Conservation (phyloP, 1,140 invertebrate species). For the Akabosia matsudoensis region DNA sequence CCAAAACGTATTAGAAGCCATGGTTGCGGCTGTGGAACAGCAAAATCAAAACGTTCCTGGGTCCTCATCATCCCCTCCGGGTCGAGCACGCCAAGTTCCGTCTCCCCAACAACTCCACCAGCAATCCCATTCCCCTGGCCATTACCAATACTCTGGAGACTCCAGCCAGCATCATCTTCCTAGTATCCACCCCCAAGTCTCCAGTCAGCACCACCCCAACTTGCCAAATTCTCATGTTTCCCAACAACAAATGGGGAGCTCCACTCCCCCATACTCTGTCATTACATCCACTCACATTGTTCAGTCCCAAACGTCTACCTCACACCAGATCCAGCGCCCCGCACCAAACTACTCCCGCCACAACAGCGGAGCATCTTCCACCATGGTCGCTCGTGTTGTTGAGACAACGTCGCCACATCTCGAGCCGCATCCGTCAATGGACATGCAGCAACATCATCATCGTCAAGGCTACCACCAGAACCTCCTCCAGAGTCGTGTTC, state of each 20-base stretch:
- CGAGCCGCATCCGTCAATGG: background rate
- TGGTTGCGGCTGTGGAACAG: background rate
- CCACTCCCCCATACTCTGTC: background rate
- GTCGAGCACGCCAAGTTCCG: background rate
- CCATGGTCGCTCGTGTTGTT: background rate
- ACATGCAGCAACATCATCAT: background rate
- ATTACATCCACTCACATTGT: background rate
- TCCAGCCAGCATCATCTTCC: too few species aligned
- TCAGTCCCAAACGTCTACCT: background rate
- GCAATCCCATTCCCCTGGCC: background rate
- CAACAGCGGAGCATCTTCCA: background rate
- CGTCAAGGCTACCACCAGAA: background rate
- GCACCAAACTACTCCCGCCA: background rate
- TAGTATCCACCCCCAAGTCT: background rate
- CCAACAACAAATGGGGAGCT: background rate
- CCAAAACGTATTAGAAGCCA: conserved; percentile 13
- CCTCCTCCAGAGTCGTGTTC: background rate
- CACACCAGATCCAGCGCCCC: background rate
- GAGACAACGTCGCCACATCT: background rate
- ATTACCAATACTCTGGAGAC: background rate
- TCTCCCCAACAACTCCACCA: background rate
- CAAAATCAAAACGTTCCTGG: background rate
- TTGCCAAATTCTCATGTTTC: background rate
- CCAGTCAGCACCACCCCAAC: background rate
- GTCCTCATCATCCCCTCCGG: background rate